Evolutionary conservation across 2,888 invertebrate species (phyloP).

Genomic region (Cylindroiulus punctatus): DNA sequence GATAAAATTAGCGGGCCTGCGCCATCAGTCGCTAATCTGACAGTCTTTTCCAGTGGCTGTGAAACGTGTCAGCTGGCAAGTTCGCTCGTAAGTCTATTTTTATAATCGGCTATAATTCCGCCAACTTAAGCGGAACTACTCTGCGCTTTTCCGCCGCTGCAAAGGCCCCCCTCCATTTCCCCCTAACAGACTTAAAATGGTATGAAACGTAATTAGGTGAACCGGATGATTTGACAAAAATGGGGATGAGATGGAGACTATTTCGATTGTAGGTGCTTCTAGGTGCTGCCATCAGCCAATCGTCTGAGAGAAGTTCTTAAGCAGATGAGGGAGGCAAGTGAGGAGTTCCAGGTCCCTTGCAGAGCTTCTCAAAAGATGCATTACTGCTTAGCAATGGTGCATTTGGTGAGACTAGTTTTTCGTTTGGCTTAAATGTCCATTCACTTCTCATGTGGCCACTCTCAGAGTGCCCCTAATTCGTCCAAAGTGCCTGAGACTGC

Average conservation of each 20-base stretch:
- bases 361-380: background rate
- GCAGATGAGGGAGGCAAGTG: background rate
- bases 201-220: constrained; percentile 5
- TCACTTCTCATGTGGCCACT: constrained; percentile 18
- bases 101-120: constrained; percentile 18
- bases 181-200: background rate
- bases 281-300: background rate
- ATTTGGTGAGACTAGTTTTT: background rate
- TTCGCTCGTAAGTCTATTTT: constrained; percentile 1
- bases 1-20: background rate
- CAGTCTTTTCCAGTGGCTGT: background rate
- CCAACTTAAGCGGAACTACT: constrained; percentile 6
- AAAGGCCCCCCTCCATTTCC: background rate
- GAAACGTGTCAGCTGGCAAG: constrained; percentile 18
- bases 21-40: background rate
- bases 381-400: background rate
- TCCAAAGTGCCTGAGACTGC: background rate
- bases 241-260: background rate
- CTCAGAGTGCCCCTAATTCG: background rate
- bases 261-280: background rate
- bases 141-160: background rate
- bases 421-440: background rate
- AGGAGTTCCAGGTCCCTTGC: background rate
- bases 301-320: background rate
- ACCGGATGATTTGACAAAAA: constrained; percentile 18